phyloP scores from a whole-genome alignment of 2,888 invertebrate species.

The Scaptomyza reducta region DNA sequence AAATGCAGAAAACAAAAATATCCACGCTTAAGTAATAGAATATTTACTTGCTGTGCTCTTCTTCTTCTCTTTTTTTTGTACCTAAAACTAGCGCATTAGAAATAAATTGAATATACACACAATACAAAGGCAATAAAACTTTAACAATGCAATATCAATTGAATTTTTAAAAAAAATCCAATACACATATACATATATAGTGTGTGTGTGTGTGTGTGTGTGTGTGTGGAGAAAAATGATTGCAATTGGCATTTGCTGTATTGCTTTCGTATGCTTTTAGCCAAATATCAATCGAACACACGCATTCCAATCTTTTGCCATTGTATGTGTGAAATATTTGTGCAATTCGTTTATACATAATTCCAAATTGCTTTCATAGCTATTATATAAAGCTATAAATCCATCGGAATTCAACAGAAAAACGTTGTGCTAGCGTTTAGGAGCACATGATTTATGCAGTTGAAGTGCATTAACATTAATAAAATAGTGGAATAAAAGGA shows the following conservation, averaged over 20 bases:
- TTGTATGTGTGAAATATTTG: background rate
- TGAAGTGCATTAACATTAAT: background rate
- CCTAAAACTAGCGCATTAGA: background rate
- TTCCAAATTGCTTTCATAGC: background rate
- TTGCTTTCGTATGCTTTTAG: background rate
- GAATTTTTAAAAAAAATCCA: background rate
- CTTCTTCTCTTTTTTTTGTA: background rate
- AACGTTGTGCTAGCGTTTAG: background rate
- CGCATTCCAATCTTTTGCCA: background rate
- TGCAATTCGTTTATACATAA: background rate
- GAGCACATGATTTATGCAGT: background rate
- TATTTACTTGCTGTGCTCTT: background rate
- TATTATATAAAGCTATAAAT: background rate
- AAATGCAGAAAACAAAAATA: background rate
- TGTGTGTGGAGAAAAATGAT: background rate
- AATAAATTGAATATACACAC: slow-evolving; percentile 1
- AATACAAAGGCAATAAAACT: background rate
- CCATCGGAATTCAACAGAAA: background rate
- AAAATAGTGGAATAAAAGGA: background rate
- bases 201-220: background rate
- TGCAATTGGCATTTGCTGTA: background rate
- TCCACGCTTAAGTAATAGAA: background rate
- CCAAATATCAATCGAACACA: background rate
- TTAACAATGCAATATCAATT: slow-evolving; percentile 1
- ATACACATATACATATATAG: background rate